These are phyloP conservation scores for Torymus aiolomorphi DNA, from an alignment of 2,888 invertebrate species.

Conservation along the genomic window DNA sequence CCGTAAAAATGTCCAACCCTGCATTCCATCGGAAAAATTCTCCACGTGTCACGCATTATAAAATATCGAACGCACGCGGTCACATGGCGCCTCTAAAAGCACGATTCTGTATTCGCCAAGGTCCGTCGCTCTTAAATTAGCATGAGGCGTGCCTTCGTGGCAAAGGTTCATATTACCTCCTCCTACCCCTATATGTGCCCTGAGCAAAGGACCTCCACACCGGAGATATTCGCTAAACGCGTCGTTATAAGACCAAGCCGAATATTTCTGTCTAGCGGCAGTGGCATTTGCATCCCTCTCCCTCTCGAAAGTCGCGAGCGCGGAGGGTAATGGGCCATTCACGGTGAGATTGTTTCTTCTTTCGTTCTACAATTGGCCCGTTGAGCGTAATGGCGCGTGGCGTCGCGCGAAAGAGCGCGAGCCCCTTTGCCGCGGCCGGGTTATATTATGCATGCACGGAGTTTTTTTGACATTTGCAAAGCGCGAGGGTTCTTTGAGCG, in stretches of 20 bases:
- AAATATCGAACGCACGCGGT: neutral
- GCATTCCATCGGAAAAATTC: neutral
- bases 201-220: neutral
- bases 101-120: neutral
- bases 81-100: neutral
- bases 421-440: too few species aligned
- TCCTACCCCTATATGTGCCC: neutral
- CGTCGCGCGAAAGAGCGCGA: neutral
- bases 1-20: too few species aligned
- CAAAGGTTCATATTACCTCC: conserved; percentile 22
- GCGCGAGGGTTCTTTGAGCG: neutral
- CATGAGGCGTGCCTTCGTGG: neutral
- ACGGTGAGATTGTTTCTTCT: conserved; percentile 51
- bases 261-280: conserved; percentile 24
- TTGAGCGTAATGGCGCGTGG: conserved; percentile 5
- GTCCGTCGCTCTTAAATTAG: conserved; percentile 6
- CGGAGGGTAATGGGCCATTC: conserved; percentile 43
- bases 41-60: too few species aligned
- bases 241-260: conserved; percentile 39
- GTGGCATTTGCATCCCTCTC: conserved; percentile 47
- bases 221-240: conserved; percentile 48
- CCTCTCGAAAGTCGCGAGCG: neutral
- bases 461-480: too few species aligned
- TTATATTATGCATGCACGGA: too few species aligned
- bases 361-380: conserved; percentile 41